Base-by-base conservation (phyloP, 2,797 vertebrate genomes). In the Gambusia yucatana region DNA sequence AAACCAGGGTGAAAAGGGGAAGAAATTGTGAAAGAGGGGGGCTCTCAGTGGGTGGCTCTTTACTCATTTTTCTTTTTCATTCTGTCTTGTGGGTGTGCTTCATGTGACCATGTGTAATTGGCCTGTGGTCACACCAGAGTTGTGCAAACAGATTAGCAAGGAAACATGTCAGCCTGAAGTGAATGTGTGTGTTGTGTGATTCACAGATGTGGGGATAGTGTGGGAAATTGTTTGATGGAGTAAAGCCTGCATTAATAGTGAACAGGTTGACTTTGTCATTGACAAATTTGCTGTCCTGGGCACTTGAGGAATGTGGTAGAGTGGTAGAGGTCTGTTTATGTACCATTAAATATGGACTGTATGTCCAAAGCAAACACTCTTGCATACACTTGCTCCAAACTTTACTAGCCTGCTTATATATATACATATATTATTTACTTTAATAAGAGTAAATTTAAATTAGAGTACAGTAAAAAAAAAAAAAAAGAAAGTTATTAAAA, bases 131-230 rank as follows among this genome's bases (percentile, higher is more conserved):
- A 83, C 91, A 92, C 82, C 87, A 90, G 90, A 94, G 93, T 92
- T 94, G 93, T 94, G 89, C 90, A 95, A 94, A 94, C 93, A 95
- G 93, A 94, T 94, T 94, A 94, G 93, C 87, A 69, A 88, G 90
- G 89, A 92, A 94, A 92, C 87, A 88, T 92, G 89, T 90, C 88
- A 90, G 89, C 85, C 86, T 78, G 79, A 89, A 89, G 92, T 93
- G 91, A 93, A 92, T 90, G 89, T 91, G 85, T 82, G 87, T 78
- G 85, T 83, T 92, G 91, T 93, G 89, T 67, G 77, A 79, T 71
- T 89, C 88, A 92, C 93, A 95, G 89, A 91, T 93, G 93, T 93
- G 91, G 90, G 48, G 87, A 86, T 83, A 89, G 87, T 93, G 88
- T 90, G 90, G 91, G 90, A 88, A 94, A 89, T 20, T 70, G 86